Evolutionary conservation across 2,113 vertebrate genomes (phyloP).

Genomic region (Cyanistes caeruleus): DNA sequence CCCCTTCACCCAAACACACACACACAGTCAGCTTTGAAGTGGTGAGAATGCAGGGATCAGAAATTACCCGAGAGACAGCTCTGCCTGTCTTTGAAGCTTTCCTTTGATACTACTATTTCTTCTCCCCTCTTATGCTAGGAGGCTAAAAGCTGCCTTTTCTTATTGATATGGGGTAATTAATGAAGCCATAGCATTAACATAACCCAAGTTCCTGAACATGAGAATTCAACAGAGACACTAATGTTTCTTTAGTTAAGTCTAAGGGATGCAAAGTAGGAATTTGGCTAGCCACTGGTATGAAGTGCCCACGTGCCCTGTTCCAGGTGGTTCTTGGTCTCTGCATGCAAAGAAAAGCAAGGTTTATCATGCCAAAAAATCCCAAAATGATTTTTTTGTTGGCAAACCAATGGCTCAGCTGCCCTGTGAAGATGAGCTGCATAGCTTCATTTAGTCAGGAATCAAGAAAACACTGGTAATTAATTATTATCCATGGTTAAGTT

Average conservation of each 20-base stretch:
- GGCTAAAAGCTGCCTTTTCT: constrained; percentile 77
- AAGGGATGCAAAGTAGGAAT: background rate
- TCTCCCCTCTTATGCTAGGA: constrained; percentile 73
- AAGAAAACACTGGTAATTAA: background rate
- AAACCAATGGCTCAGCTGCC: background rate
- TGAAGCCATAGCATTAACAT: constrained; percentile 75
- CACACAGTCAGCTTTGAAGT: constrained; percentile 94
- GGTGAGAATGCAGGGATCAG: constrained; percentile 91
- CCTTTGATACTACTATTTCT: constrained; percentile 92
- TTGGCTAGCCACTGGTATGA: background rate
- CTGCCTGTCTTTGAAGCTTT: constrained; percentile 95
- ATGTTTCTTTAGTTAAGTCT: background rate
- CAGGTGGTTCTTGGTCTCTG: background rate
- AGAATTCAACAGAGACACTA: constrained; percentile 58
- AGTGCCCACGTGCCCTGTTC: background rate
- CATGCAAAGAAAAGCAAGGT: background rate
- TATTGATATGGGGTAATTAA: constrained; percentile 81
- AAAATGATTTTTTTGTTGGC: background rate
- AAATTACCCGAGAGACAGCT: constrained; percentile 95
- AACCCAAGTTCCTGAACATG: constrained; percentile 69
- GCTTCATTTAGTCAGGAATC: constrained; percentile 5
- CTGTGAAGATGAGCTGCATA: background rate
- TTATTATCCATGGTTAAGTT: background rate
- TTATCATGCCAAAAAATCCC: background rate
- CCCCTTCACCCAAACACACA: constrained; percentile 77